Conservation (phyloP, 2,797 vertebrate species). For the Melanotaenia parkinsoni region DNA sequence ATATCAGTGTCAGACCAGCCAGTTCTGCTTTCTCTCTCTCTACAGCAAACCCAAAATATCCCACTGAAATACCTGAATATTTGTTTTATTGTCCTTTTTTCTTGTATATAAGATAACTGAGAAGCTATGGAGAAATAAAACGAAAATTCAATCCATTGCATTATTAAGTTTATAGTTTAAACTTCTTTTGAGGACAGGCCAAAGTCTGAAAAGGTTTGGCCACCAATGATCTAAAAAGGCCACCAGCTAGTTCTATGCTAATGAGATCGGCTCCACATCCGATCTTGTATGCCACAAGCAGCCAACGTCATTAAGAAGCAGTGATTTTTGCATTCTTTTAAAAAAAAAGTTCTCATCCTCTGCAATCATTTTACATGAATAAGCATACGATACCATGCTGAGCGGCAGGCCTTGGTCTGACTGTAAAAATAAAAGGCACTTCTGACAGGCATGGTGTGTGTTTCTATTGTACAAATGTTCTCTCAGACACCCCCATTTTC, state of each 20-base stretch:
- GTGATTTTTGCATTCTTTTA: slow-evolving; percentile 23
- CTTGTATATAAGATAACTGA: too few relatives aligned
- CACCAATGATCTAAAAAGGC: not conserved
- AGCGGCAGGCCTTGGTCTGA: slow-evolving; percentile 46
- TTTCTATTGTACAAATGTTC: slow-evolving; percentile 70
- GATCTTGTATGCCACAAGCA: slow-evolving; percentile 18
- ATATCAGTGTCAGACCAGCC: too few relatives aligned
- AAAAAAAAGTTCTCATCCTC: slow-evolving; percentile 21
- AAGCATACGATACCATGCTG: slow-evolving; percentile 41
- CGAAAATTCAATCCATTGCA: too few relatives aligned
- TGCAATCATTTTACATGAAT: slow-evolving; percentile 37
- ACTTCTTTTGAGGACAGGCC: not conserved
- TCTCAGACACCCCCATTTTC: slow-evolving; percentile 56
- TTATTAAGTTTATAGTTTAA: too few relatives aligned
- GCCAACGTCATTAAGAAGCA: slow-evolving; percentile 22
- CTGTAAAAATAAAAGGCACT: slow-evolving; percentile 66
- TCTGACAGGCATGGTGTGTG: slow-evolving; percentile 62
- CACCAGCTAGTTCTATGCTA: slow-evolving; percentile 15
- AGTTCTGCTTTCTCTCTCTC: too few relatives aligned
- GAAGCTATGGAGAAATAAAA: too few relatives aligned
- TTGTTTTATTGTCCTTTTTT: too few relatives aligned
- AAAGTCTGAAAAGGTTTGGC: not conserved
- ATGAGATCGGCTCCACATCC: slow-evolving; percentile 1
- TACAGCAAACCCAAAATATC: too few relatives aligned
- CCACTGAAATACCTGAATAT: too few relatives aligned